Evolutionary conservation across 2,113 vertebrate genomes (phyloP), one percentile per base, ranked within the genome.

Genomic region (Leucopsar rothschildi): DNA sequence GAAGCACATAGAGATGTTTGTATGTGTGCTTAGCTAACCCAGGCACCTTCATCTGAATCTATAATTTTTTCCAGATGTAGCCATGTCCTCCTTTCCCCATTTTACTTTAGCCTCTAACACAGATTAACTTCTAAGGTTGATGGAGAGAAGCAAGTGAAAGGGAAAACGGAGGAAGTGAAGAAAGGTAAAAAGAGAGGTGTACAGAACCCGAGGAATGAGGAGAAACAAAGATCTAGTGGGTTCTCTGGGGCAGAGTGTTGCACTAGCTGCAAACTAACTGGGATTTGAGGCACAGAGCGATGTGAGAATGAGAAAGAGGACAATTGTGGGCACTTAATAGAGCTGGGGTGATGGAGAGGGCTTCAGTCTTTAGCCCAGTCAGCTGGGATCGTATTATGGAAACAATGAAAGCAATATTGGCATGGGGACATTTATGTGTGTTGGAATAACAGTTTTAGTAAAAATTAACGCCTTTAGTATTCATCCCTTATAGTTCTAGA

Each of bases 351-450:
- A 27, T 35, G 12, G 9, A 70, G 14, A 10, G 7, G 7, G 2
- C 17, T 78, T 95, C 18, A 52, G 14, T 52, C 29, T 42, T 77
- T 52, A 84, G 23, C 31, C n/a, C 37, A 53, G 28, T 37, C 15
- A 85, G 3, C 24, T 47, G 14, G 8, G 7, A 6, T 60, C 8
- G 17, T 7, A 5, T 19, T 87, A 85, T 5, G 1, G 45, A 55
- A 33, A 2, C 37, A 88, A 19, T 37, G 3, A 71, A 75, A 82
- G 40, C 13, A 59, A 13, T 53, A 8, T 9, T 11, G 28, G 8
- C 2, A 1, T 35, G 45, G 27, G 40, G 22, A 47, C 7, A 37
- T 12, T 55, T 14, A 3, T 1, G 5, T 1, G 0, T 28, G 10
- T 65, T 77, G 22, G 17, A 37, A 7, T 35, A 61, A n/a, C 2